Percentiles rank a stretch among this genome's conserved stretches.
These are phyloP conservation scores for Nipponacmea schrenckii DNA, from an alignment of 2,888 invertebrate genomes.

Conservation along the genomic window DNA sequence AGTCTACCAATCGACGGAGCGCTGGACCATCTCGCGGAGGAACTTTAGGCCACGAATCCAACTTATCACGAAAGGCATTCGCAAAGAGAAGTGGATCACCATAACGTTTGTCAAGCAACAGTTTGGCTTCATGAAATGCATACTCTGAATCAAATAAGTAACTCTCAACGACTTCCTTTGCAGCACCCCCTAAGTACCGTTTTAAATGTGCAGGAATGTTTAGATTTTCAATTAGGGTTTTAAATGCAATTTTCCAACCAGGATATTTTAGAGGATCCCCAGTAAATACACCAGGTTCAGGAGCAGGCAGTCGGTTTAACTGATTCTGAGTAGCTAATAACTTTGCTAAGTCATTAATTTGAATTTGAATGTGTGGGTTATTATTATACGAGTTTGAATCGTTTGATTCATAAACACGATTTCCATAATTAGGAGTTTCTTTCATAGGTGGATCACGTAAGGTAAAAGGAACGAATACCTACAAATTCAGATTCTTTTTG, in stretches of 20 bases:
- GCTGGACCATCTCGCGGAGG: slow-evolving; percentile 11
- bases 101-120: slow-evolving; percentile 8
- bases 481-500: too few relatives aligned
- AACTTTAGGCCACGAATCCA: slow-evolving; percentile 19
- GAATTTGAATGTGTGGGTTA: too few relatives aligned
- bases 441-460: not conserved
- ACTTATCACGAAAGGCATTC: slow-evolving; percentile 19
- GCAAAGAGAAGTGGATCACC: slow-evolving; percentile 17
- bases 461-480: not conserved
- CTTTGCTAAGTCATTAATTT: too few relatives aligned
- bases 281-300: too few relatives aligned
- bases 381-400: too few relatives aligned
- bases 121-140: not conserved
- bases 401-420: too few relatives aligned
- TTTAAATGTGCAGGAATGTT: not conserved
- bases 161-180: not conserved
- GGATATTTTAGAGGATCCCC: not conserved
- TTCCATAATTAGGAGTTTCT: too few relatives aligned
- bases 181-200: not conserved
- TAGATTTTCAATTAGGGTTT: not conserved
- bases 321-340: too few relatives aligned
- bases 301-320: too few relatives aligned
- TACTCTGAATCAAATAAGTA: not conserved
- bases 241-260: not conserved
- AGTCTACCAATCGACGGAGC: slow-evolving; percentile 6